These are phyloP conservation scores for Eclectus roratus DNA, from an alignment of 2,113 vertebrate species.

Conservation along the genomic window DNA sequence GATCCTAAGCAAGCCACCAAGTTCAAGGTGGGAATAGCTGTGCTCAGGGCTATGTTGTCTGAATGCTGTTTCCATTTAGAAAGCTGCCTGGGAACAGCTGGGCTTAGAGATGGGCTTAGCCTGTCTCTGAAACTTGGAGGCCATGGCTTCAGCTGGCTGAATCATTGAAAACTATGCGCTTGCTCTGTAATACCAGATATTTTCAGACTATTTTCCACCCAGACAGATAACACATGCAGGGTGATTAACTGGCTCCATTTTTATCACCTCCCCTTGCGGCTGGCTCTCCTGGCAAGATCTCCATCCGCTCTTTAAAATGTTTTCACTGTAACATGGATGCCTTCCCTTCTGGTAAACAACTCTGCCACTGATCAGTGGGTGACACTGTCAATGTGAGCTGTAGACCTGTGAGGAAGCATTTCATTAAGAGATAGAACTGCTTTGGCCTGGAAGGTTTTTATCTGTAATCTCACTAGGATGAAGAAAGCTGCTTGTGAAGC, in stretches of 20 bases:
- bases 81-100: background rate
- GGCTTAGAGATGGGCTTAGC: background rate
- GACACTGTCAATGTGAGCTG: background rate
- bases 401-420: background rate
- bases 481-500: background rate
- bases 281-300: background rate
- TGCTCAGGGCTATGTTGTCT: background rate
- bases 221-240: background rate
- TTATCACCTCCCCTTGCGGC: background rate
- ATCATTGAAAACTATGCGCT: background rate
- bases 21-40: background rate
- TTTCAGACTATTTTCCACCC: conserved; percentile 18
- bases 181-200: background rate
- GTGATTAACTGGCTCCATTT: conserved; percentile 8
- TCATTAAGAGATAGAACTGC: background rate
- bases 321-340: background rate
- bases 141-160: background rate
- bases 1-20: background rate
- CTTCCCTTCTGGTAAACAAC: background rate
- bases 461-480: background rate
- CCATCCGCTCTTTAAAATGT: background rate
- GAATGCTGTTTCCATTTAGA: background rate
- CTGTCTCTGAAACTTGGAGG: background rate
- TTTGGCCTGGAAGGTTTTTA: background rate
- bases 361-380: background rate